These are phyloP conservation scores for Idris sp. DNA, from an alignment of 1,140 invertebrate genomes.

Conservation along the genomic window DNA sequence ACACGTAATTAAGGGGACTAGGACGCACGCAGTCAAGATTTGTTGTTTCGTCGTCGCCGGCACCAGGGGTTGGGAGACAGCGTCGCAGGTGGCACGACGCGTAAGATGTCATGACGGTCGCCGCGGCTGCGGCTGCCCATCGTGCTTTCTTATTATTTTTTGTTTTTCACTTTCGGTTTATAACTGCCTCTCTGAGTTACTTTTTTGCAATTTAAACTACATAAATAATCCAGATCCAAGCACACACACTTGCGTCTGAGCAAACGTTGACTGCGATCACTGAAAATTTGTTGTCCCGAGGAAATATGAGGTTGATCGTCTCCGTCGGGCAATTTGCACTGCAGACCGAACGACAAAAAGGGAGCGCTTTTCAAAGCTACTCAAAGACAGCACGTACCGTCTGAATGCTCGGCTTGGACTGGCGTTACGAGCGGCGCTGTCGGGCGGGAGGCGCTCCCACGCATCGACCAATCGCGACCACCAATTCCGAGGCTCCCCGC, in stretches of 20 bases:
- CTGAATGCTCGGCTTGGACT: slow-evolving; percentile 74
- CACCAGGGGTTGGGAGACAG: slow-evolving; percentile 36
- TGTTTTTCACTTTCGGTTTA: slow-evolving; percentile 5
- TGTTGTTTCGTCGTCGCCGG: too few species aligned
- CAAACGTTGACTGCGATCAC: neutral
- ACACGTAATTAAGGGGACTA: too few species aligned
- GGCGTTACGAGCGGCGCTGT: slow-evolving; percentile 67
- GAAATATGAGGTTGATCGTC: slow-evolving; percentile 2
- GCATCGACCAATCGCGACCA: slow-evolving; percentile 74
- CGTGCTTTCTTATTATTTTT: too few species aligned
- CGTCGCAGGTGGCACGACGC: slow-evolving; percentile 41
- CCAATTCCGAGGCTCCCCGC: slow-evolving; percentile 37
- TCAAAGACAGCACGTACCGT: slow-evolving; percentile 54
- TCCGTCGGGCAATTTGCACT: slow-evolving; percentile 3
- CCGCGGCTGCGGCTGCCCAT: slow-evolving; percentile 39
- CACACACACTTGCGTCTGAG: neutral
- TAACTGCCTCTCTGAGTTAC: neutral
- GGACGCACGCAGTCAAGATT: too few species aligned
- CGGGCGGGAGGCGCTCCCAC: slow-evolving; percentile 77
- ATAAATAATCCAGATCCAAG: neutral
- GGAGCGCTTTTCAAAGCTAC: slow-evolving; percentile 17
- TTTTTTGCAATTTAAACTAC: too few species aligned
- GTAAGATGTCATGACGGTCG: slow-evolving; percentile 40
- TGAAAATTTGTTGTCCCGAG: neutral
- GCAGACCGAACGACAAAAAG: slow-evolving; percentile 20